These are phyloP conservation scores for Strix uralensis DNA, from an alignment of 2,113 vertebrate species.

Conservation along the genomic window DNA sequence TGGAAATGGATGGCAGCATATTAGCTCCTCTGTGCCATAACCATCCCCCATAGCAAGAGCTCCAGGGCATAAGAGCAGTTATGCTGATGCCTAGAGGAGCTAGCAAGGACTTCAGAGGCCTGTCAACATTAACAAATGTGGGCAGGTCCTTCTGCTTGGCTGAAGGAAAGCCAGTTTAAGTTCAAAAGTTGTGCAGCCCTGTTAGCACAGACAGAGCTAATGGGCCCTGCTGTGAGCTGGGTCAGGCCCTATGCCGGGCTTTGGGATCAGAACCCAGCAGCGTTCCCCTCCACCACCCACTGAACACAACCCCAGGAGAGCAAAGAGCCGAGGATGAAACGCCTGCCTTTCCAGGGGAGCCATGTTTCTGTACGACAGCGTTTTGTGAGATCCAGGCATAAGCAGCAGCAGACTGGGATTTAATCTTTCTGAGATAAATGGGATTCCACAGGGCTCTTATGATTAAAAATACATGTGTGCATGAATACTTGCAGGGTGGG, in stretches of 20 bases:
- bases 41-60: not conserved
- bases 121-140: not conserved
- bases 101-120: not conserved
- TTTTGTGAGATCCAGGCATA: not conserved
- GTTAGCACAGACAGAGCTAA: not conserved
- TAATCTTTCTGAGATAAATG: not conserved
- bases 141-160: not conserved
- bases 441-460: not conserved
- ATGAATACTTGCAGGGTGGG: accelerated
- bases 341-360: not conserved
- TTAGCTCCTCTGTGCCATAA: not conserved
- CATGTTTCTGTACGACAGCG: accelerated
- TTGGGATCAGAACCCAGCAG: not conserved
- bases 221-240: not conserved
- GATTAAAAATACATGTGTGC: not conserved
- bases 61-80: not conserved
- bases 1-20: not conserved
- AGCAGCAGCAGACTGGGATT: not conserved
- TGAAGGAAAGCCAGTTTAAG: not conserved
- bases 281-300: accelerated
- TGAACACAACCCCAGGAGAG: not conserved
- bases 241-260: not conserved
- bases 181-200: not conserved
- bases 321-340: not conserved
- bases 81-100: accelerated